Base-by-base conservation (phyloP, 2,113 vertebrate genomes). In the Dipodomys spectabilis region DNA sequence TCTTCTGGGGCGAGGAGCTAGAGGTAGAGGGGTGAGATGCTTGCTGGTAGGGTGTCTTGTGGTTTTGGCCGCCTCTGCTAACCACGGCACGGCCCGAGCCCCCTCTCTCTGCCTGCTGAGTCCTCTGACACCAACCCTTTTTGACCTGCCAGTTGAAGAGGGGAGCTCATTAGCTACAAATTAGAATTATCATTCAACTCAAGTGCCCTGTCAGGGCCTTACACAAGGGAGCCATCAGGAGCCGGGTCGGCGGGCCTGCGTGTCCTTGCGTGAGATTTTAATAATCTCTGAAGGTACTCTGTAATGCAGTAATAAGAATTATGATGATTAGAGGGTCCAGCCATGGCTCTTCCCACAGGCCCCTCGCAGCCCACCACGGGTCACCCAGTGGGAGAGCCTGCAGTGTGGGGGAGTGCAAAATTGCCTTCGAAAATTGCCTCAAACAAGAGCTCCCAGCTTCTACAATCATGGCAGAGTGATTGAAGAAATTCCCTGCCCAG, bases 191-290 rank as follows among this genome's bases (percentile, higher is more conserved):
- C 85, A 94, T 87, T 96, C 93, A 91, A 30, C 62, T 67, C 89
- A 11, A 87, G 77, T 72, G 86, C 44, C 39, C 77, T 28, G 86
- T 73, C 95, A 72, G 68, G 78, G 79, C 44, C 81, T 87, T 10
- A 3, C 83, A 23, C 89, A 11, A 77, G 89, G 94, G 93, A 72
- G 4, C 93, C 74, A 32, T 68, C 75, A 72, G 92, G 62, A 0
- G 0, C 73, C 73, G 0, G 12, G 78, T 30, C 75, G 62, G 16
- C 0, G 1, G 81, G 88, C 28, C 90, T 86, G 80, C 35, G 5
- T 62, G 94, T 92, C 95, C 92, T 96, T 92, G 95, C 91, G 69
- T 44, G 86, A 92, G 89, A 72, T 57, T 87, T 96, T 91, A 91
- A 91, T 90, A 74, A 93, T 86, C 90, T 95, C 75, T 0, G 3